phyloP scores from a whole-genome alignment of 2,113 vertebrate genomes.

The Malurus cyaneus region DNA sequence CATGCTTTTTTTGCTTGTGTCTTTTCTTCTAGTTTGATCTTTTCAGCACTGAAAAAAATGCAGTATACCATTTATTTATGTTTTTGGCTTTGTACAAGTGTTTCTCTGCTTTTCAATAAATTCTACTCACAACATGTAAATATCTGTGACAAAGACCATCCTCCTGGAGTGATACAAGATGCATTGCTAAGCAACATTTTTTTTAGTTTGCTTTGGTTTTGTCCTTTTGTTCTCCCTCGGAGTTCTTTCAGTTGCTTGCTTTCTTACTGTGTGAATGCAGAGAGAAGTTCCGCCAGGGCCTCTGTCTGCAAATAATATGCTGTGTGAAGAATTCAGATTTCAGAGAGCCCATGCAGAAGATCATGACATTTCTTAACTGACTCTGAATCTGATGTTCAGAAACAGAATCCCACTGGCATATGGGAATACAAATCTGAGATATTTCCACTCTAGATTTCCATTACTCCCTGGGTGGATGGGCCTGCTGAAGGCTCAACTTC shows the following conservation, averaged over 20 bases:
- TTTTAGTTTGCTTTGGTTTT: constrained; percentile 2
- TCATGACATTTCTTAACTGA: not conserved
- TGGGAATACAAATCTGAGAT: not conserved
- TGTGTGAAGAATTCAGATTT: not conserved
- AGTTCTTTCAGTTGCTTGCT: not conserved
- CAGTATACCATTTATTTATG: not conserved
- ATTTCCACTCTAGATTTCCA: not conserved
- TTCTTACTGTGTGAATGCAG: not conserved
- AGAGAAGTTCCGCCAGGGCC: not conserved
- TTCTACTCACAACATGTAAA: not conserved
- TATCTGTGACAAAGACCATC: constrained; percentile 21
- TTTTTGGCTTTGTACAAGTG: not conserved
- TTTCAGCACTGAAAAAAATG: not conserved
- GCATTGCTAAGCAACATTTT: constrained; percentile 15
- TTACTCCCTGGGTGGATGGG: not conserved
- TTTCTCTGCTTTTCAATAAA: constrained; percentile 10
- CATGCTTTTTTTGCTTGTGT: not conserved
- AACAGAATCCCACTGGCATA: not conserved
- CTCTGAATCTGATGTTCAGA: not conserved
- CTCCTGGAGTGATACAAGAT: not conserved
- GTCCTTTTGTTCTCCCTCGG: not conserved
- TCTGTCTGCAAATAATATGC: not conserved
- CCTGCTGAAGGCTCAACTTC: not conserved
- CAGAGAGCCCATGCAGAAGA: not conserved
- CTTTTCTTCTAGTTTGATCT: not conserved